Base-by-base conservation (phyloP, 2,888 invertebrate genomes). In the Brenthis hecate region DNA sequence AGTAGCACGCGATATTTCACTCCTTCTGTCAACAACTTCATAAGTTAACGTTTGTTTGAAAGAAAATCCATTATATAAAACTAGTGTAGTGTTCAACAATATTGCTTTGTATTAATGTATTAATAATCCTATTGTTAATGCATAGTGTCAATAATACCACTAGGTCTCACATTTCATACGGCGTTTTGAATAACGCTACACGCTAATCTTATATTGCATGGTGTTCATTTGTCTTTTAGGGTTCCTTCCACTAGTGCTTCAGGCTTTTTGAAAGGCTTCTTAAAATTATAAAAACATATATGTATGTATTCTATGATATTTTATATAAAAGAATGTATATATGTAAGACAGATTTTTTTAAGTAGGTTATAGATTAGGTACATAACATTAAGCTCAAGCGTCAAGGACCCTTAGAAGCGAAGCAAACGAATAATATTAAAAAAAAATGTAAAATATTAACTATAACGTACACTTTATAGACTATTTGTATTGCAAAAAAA, bases 161-260 rank as follows among this genome's bases (percentile, higher is more conserved):
- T 32, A 16, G 32, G 62, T 62, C 19, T 62, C 62, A 36, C 19
- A 23, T 62, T 62, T 54, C 62, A 62, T 62, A 51, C 51, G 36
- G 43, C 62, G 62, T 62, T 62, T 43, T 62, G 14, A 62, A 23
- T 62, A 54, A 36, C 62, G 62, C 62, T 53, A 53, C 51, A 36
- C 51, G 62, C 62, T 62, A 62, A 62, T 62, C 62, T 62, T 62
- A 62, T 51, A n/a, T 54, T 54, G 51, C 62, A 62, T n/a, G 62
- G 54, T 62, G 62, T 62, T 62, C 53, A 53, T 32, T 53, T n/a
- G 2, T 53, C 8, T 62, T 62, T 62, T 62, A 62, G 62, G 53
- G 54, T 54, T 62, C 62, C 32, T 6, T 62, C 51, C 54, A 62
- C 19, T 54, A 13, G 13, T 13, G 28, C 50, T 50, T n/a, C 28